Evolutionary conservation across 1,140 invertebrate genomes (phyloP), one percentile per base, ranked within the genome.

Genomic region (Charaxes varanes): DNA sequence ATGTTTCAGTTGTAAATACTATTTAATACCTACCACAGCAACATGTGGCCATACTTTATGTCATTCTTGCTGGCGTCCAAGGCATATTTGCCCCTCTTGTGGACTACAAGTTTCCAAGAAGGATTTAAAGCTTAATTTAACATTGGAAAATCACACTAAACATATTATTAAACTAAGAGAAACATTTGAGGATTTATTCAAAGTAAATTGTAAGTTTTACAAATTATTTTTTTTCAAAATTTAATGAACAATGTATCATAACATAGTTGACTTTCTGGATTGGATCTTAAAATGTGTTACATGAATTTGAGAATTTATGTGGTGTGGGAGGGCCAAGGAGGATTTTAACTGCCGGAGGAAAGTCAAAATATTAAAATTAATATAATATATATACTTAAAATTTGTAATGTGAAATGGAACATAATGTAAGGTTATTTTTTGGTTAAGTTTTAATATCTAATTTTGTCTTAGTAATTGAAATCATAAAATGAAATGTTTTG

Each of bases 11-110:
- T 74, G 70, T 47, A 73, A 67, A 43, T 67, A 59, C 42, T 81
- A 67, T 40, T 46, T 57, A 37, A 61, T 56, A 32, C 68, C 72
- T 14, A 59, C 63, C 14, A 77, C 68, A 36, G 65, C 77, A 6
- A 11, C 33, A 12, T 81, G 77, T 58, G 72, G 72, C 0, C 74
- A 81, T 37, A 62, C 66, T 5, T 45, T 77, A 19, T 82, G 77
- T 32, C 57, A 67, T 30, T 42, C 45, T 0, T 82, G 78, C 40
- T 82, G 74, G 78, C 37, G 41, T 11, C 50, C 51, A 3, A 52
- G 59, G 14, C 47, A 40, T 2, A 46, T 42, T 2, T 82, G 78
- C 28, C 58, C 62, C 2, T 30, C 19, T 8, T 82, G 78, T 62
- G 40, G 42, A 3, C 17, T 21, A 6, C 36, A 55, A 4, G 30